Evolutionary conservation across 1,140 invertebrate genomes (phyloP), one percentile per base, ranked within the genome.

Genomic region (Adoxophyes honmai): DNA sequence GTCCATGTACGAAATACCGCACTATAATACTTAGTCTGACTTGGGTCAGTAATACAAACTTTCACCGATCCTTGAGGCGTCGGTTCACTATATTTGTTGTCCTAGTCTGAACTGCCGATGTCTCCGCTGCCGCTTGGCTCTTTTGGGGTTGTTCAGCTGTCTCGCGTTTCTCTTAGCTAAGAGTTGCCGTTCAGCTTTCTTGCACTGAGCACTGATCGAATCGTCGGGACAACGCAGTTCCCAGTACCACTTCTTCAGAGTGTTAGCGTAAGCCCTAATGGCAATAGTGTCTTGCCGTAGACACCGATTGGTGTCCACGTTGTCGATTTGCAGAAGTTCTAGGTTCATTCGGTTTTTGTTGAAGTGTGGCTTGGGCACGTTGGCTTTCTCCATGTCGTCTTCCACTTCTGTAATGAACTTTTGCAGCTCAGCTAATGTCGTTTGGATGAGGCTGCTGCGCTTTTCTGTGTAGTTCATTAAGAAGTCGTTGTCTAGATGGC

Each of bases 271-370:
- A 3, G 73, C 79, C 59, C 83, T 78, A 33, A 86, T 78, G 6
- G 81, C 75, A 11, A 83, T 84, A 55, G 76, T 79, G 54, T 88
- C 85, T 34, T 86, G 76, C 38, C 79, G 81, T 3, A 83, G 62
- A 51, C 79, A 82, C 44, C 78, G 70, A 1, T 77, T 77, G n/a
- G 73, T 75, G 60, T 79, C 73, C 4, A 85, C 77, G 63, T 78
- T 78, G 64, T 78, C 78, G 16, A 52, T 67, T 11, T 74, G 62
- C 48, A 86, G 61, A 1, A 54, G 48, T 16, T 79, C 67, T 4
- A 85, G 44, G 48, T 77, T 75, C 61, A 73, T 69, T 33, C 69
- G 64, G n/a, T 53, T 73, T 34, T 59, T 59, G 56, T 72, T 71
- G 33, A 79, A 65, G 0, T 59, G 37, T 0, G 76, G 81, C 34